Evolutionary conservation across 2,888 invertebrate genomes (phyloP).

Genomic region (Teleogryllus oceanicus): DNA sequence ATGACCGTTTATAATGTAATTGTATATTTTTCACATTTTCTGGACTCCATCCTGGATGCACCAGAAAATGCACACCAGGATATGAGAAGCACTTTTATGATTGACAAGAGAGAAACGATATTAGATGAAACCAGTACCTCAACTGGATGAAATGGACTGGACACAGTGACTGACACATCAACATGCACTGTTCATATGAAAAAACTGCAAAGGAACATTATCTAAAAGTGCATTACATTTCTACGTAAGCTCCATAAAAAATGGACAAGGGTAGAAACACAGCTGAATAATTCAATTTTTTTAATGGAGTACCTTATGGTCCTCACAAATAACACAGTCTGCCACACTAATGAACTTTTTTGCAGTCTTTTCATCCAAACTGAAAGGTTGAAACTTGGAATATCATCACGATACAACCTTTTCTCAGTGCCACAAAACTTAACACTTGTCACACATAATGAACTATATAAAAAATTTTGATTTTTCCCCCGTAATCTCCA

Average conservation of each 20-base stretch:
- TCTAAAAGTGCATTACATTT: not conserved
- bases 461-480: not conserved
- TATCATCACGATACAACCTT: not conserved
- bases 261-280: no score
- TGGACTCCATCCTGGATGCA: no score
- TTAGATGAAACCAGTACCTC: not conserved
- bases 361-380: not conserved
- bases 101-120: not conserved
- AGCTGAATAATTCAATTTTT: not conserved
- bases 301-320: not conserved
- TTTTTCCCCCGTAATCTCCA: not conserved
- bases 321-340: not conserved
- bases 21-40: not conserved
- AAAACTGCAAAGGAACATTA: not conserved
- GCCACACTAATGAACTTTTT: not conserved
- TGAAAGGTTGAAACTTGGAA: not conserved
- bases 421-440: not conserved
- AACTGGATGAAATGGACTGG: not conserved
- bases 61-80: not conserved
- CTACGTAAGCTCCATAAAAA: not conserved
- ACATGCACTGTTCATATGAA: not conserved
- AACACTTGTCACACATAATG: constrained; percentile 6
- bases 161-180: constrained; percentile 4
- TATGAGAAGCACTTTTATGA: not conserved
- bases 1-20: not conserved